These are phyloP conservation scores for Horisme vitalbata DNA, from an alignment of 2,888 invertebrate species.

Conservation along the genomic window DNA sequence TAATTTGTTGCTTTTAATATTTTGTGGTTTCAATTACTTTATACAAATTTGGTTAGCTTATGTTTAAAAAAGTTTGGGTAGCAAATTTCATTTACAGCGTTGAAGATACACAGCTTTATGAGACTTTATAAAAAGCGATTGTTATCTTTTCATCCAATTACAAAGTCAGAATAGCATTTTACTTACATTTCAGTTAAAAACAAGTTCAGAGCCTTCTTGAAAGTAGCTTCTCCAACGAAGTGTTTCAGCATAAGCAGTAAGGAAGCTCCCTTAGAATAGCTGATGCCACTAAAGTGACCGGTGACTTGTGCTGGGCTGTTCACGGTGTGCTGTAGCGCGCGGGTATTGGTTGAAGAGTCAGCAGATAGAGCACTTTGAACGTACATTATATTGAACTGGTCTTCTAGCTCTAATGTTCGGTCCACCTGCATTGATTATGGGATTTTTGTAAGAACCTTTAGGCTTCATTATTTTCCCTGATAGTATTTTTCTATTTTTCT, in stretches of 20 bases:
- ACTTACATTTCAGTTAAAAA: constrained; percentile 79
- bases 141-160: no score
- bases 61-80: no score
- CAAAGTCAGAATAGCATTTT: neutral
- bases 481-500: no score
- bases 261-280: constrained; percentile 86
- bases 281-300: constrained; percentile 85
- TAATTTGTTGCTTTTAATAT: no score
- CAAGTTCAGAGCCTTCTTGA: constrained; percentile 77
- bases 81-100: no score
- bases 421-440: constrained; percentile 64
- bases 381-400: constrained; percentile 88
- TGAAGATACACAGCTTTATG: no score
- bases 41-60: no score
- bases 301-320: constrained; percentile 84
- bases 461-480: no score
- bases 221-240: constrained; percentile 78
- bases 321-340: constrained; percentile 84
- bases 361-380: constrained; percentile 84
- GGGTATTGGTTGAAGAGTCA: constrained; percentile 60
- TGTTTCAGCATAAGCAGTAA: constrained; percentile 87
- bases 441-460: no score
- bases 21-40: no score
- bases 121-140: no score
- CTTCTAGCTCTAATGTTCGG: constrained; percentile 79